phyloP scores from a whole-genome alignment of 2,113 vertebrate species.

The Campylorhamphus procurvoides region DNA sequence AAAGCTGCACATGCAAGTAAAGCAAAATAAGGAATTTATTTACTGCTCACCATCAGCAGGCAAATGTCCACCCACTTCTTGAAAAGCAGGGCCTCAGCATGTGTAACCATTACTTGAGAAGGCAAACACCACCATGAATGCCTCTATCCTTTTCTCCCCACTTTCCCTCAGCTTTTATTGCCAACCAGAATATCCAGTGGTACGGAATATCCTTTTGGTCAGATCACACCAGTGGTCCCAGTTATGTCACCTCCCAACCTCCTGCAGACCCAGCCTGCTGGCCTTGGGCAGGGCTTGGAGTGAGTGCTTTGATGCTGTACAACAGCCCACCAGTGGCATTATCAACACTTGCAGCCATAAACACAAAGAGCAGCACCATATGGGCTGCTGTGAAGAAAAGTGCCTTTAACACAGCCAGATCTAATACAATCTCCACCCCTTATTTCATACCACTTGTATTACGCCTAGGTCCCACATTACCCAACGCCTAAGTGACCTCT shows the following conservation, averaged over 20 bases:
- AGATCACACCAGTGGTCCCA: background rate
- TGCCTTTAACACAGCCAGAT: background rate
- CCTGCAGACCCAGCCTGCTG: background rate
- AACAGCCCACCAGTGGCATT: background rate
- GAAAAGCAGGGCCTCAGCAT: background rate
- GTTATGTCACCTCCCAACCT: fast-evolving
- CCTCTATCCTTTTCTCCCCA: background rate
- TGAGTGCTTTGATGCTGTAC: background rate
- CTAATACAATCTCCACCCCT: background rate
- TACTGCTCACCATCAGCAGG: background rate
- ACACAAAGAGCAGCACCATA: background rate
- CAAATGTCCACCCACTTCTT: background rate
- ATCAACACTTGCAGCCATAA: background rate
- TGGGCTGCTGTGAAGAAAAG: background rate
- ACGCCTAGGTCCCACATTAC: background rate
- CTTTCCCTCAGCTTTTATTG: background rate
- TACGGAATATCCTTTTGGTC: background rate
- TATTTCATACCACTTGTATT: background rate
- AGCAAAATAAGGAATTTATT: background rate
- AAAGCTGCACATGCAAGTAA: background rate
- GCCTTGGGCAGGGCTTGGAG: background rate
- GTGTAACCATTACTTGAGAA: fast-evolving
- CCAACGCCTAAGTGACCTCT: background rate
- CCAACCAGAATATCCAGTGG: background rate
- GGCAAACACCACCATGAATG: background rate